These are phyloP conservation scores for Labeo catla DNA, from an alignment of 2,113 vertebrate genomes.

Conservation along the genomic window DNA sequence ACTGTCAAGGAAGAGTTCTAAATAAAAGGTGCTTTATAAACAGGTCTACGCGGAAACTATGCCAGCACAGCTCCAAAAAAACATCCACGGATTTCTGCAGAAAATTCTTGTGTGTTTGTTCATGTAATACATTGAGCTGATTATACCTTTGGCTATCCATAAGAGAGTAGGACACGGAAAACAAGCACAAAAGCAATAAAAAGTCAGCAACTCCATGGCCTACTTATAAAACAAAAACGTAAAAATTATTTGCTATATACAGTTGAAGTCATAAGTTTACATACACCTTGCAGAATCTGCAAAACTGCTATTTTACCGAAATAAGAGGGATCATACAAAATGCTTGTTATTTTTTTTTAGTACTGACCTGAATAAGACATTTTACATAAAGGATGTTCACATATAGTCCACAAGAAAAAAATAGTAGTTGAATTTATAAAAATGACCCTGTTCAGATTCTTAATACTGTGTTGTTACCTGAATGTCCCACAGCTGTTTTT, in stretches of 20 bases:
- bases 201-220: not conserved
- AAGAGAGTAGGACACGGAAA: not conserved
- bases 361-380: too few relatives aligned
- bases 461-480: too few relatives aligned
- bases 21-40: not conserved
- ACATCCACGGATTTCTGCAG: not conserved
- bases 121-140: not conserved
- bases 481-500: too few relatives aligned
- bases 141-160: not conserved
- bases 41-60: not conserved
- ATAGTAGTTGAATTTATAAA: too few relatives aligned
- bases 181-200: not conserved
- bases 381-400: too few relatives aligned
- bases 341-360: too few relatives aligned
- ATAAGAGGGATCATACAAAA: too few relatives aligned
- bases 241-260: not conserved
- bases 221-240: not conserved
- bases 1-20: not conserved
- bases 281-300: too few relatives aligned
- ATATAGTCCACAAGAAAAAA: too few relatives aligned
- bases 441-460: too few relatives aligned
- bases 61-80: not conserved
- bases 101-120: not conserved
- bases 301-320: too few relatives aligned
- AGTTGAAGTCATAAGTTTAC: too few relatives aligned